phyloP scores from a whole-genome alignment of 1,140 invertebrate genomes.

The Anthonomus grandis region DNA sequence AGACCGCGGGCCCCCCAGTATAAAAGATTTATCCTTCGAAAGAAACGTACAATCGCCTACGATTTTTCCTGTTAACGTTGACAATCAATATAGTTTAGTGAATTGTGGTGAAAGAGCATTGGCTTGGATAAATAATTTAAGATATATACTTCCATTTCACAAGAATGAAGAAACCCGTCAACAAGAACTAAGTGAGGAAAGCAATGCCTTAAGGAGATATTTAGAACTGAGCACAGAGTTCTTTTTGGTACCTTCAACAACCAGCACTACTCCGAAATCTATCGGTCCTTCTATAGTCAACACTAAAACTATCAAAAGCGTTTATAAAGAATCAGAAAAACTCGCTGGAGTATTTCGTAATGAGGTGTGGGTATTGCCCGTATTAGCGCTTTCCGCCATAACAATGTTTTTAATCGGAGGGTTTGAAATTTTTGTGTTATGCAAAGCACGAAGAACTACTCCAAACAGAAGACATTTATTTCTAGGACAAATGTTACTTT shows the following conservation, averaged over 20 bases:
- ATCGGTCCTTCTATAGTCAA: conserved; percentile 34
- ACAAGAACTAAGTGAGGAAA: too few relatives aligned
- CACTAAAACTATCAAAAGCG: conserved; percentile 34
- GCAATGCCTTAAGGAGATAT: conserved; percentile 47
- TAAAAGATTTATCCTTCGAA: too few relatives aligned
- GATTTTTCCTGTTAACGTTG: neutral
- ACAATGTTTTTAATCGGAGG: conserved; percentile 76
- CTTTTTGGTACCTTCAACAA: conserved; percentile 64
- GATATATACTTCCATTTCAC: neutral
- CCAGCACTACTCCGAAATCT: conserved; percentile 42
- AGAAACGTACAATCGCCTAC: too few relatives aligned
- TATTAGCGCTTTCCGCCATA: conserved; percentile 72
- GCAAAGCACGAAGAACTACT: conserved; percentile 79
- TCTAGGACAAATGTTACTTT: conserved; percentile 83
- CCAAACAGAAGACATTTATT: conserved; percentile 84
- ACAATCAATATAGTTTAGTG: neutral
- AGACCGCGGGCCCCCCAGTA: conserved; percentile 36
- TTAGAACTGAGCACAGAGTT: conserved; percentile 75
- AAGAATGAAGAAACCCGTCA: conserved; percentile 3
- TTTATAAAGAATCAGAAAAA: conserved; percentile 29
- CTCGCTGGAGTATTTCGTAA: conserved; percentile 56
- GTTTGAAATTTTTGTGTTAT: conserved; percentile 87
- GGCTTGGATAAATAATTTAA: neutral
- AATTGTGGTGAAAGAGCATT: neutral
- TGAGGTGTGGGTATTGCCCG: conserved; percentile 82